Evolutionary conservation across 2,888 invertebrate species (phyloP).

Genomic region (Antitype chi): DNA sequence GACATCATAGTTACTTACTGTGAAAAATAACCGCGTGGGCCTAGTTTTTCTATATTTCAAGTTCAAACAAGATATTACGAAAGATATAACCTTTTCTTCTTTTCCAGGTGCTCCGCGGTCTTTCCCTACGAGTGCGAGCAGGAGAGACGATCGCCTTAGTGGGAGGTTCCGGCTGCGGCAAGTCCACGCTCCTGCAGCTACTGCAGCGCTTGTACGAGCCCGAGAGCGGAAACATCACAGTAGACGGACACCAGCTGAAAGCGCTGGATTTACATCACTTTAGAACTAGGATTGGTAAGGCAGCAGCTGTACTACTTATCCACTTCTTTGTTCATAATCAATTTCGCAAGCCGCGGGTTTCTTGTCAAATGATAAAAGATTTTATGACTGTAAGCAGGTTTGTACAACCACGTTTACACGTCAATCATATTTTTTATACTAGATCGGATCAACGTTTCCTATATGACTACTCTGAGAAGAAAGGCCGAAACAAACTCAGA

Average conservation of each 20-base stretch:
- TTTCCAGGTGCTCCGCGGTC: constrained; percentile 91
- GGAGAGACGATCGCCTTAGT: constrained; percentile 94
- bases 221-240: constrained; percentile 87
- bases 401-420: no score
- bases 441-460: no score
- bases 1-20: no score
- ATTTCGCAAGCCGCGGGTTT: no score
- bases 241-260: constrained; percentile 92
- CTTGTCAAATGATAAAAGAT: no score
- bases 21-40: neutral
- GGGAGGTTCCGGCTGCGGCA: constrained; percentile 94
- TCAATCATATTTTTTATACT: no score
- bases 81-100: neutral
- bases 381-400: no score
- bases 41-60: neutral
- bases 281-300: constrained; percentile 80
- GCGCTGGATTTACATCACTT: constrained; percentile 91
- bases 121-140: constrained; percentile 91
- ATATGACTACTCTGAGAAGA: no score
- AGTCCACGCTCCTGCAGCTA: constrained; percentile 95
- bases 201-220: constrained; percentile 94
- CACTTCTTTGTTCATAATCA: no score
- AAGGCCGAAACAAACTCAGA: no score
- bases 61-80: neutral
- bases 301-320: no score